Evolutionary conservation across 2,113 vertebrate genomes (phyloP).

Genomic region (Taxidea taxus): DNA sequence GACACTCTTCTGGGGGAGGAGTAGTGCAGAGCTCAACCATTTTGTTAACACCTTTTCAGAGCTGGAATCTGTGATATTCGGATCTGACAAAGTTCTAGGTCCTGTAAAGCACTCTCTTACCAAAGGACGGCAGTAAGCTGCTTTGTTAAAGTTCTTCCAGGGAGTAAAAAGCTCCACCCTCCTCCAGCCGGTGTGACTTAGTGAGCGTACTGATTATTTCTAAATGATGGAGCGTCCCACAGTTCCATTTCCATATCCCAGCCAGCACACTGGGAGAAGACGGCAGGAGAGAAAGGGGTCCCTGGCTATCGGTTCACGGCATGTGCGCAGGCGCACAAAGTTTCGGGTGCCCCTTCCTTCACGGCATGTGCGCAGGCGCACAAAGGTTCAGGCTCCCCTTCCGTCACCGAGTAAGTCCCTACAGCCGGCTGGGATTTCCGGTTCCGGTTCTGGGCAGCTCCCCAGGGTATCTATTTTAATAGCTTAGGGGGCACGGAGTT

Average conservation of each 20-base stretch:
- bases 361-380: not conserved
- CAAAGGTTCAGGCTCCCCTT: not conserved
- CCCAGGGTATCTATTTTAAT: not conserved
- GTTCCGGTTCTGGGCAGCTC: too few relatives aligned
- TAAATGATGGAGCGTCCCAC: slow-evolving; percentile 46
- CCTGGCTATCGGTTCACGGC: accelerated
- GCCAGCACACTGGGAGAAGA: not conserved
- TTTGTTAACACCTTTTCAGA: not conserved
- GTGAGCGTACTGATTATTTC: slow-evolving; percentile 59
- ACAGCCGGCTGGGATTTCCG: not conserved
- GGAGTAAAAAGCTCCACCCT: slow-evolving; percentile 7
- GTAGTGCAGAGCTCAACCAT: accelerated
- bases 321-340: not conserved
- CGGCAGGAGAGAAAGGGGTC: not conserved
- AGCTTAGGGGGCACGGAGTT: not conserved
- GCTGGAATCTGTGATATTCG: not conserved
- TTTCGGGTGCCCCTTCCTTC: too few relatives aligned
- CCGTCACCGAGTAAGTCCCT: not conserved
- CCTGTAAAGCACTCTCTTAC: slow-evolving; percentile 66
- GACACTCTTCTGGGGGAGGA: not conserved
- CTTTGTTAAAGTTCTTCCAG: slow-evolving; percentile 10
- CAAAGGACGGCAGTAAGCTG: slow-evolving; percentile 72
- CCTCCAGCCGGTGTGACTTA: slow-evolving; percentile 50
- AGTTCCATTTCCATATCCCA: slow-evolving; percentile 31
- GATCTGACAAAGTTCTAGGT: not conserved